Evolutionary conservation across 2,888 invertebrate species (phyloP).

Genomic region (Heliconius aoede): DNA sequence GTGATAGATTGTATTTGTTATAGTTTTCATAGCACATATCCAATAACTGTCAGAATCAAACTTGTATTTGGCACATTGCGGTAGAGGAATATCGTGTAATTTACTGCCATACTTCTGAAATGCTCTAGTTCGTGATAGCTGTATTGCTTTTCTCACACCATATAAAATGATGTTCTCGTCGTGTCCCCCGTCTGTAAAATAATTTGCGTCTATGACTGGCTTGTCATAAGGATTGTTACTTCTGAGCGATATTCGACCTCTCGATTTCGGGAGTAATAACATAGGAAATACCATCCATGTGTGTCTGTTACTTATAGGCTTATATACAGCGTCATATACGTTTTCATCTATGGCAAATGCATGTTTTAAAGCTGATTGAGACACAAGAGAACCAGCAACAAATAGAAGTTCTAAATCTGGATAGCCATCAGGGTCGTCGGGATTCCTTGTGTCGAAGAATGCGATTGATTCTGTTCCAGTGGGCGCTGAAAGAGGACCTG

Average conservation of each 20-base stretch:
- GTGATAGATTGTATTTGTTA: slow-evolving; percentile 82
- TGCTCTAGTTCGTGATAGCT: slow-evolving; percentile 76
- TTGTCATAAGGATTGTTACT: slow-evolving; percentile 86
- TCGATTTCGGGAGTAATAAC: slow-evolving; percentile 85
- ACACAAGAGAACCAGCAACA: slow-evolving; percentile 77
- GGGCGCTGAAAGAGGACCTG: slow-evolving; percentile 69
- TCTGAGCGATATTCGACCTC: slow-evolving; percentile 84
- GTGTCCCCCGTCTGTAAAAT: slow-evolving; percentile 84
- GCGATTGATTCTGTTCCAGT: slow-evolving; percentile 78
- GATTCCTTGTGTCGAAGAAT: slow-evolving; percentile 81
- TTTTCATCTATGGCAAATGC: slow-evolving; percentile 70
- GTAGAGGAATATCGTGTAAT: slow-evolving; percentile 80
- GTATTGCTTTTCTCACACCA: slow-evolving; percentile 73
- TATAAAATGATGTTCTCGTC: slow-evolving; percentile 75
- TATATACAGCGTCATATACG: slow-evolving; percentile 70
- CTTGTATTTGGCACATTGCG: slow-evolving; percentile 80
- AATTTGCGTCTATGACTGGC: slow-evolving; percentile 87
- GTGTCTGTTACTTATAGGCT: slow-evolving; percentile 72
- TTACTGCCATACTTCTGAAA: slow-evolving; percentile 80
- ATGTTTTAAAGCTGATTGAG: slow-evolving; percentile 64
- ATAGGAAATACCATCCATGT: slow-evolving; percentile 84
- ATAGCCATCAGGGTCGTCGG: slow-evolving; percentile 71
- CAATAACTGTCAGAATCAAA: slow-evolving; percentile 87
- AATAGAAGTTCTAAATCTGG: slow-evolving; percentile 85
- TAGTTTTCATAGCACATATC: slow-evolving; percentile 85